Evolutionary conservation across 2,797 vertebrate species (phyloP), one percentile per base, ranked within the genome.

Genomic region (Neomorphus geoffroyi): DNA sequence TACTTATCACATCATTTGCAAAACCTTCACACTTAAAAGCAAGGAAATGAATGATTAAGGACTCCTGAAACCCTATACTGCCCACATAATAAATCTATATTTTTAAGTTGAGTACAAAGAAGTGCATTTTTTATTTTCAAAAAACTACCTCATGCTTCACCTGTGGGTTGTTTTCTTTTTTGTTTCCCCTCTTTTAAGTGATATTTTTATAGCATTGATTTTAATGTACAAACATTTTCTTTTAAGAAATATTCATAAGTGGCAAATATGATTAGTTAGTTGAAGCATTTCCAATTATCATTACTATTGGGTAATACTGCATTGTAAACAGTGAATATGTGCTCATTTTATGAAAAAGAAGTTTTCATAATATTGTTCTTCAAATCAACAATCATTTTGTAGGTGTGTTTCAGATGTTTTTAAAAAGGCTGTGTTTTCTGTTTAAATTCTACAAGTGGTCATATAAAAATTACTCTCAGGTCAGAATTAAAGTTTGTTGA

Each of bases 1-100:
- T 96, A 96, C 88, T 96, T 94, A 96, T 62, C 96, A 74, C 94
- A 95, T 91, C 86, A 89, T 96, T 97, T 95, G 84, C 93, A 89
- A 96, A 96, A 45, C 74, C 61, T 75, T 94, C 78, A 72, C 88
- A 87, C 87, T 96, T 97, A 94, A 95, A 96, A 96, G 82, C 92
- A 86, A 81, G 79, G 57, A 94, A 95, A 95, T 90, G 85, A 96
- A 90, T 92, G 94, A 95, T 94, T 95, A 94, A 90, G 88, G 92
- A 80, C 91, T 94, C 70, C 88, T 82, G 83, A 94, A 96, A 85
- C 69, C 50, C 71, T 66, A 74, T 90, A 85, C 50, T 94, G 83
- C 65, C 91, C 88, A 80, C 80, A 64, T 82, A 88, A 90, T 82
- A 92, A 84, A 88, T 71, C 75, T 41, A 65, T 85, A 71, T 65